Evolutionary conservation across 2,797 vertebrate species (phyloP).

Genomic region (Sebastes nivosus): DNA sequence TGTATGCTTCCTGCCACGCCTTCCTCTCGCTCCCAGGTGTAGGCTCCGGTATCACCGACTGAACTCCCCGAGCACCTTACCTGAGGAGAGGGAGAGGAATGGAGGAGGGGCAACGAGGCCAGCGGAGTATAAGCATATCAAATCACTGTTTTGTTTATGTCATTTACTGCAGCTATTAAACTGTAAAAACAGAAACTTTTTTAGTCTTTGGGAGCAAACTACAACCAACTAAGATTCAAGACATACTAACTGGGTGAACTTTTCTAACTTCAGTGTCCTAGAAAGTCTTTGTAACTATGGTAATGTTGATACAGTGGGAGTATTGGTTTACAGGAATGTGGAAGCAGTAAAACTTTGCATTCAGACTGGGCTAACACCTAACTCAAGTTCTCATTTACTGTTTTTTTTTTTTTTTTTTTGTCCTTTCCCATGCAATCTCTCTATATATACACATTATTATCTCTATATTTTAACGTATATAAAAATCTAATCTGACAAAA

Average conservation of each 20-base stretch:
- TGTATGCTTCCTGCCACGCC: slow-evolving; percentile 16
- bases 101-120: slow-evolving; percentile 16
- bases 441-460: not conserved
- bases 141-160: not conserved
- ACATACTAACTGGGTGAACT: not conserved
- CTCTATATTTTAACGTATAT: not conserved
- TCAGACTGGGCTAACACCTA: not conserved
- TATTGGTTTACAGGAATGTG: slow-evolving; percentile 52
- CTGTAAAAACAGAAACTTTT: not conserved
- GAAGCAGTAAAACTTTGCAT: not conserved
- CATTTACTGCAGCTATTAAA: not conserved
- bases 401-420: not conserved
- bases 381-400: not conserved
- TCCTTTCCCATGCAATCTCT: not conserved
- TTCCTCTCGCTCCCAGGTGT: slow-evolving; percentile 54
- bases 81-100: slow-evolving; percentile 9
- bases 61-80: slow-evolving; percentile 25
- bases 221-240: not conserved
- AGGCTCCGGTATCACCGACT: slow-evolving; percentile 29
- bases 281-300: not conserved
- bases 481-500: not conserved
- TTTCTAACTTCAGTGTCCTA: not conserved
- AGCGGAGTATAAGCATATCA: not conserved
- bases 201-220: not conserved
- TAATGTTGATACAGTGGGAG: slow-evolving; percentile 10